These are phyloP conservation scores for Pristionchus pacificus DNA, from an alignment of 1,140 invertebrate species.

Conservation along the genomic window DNA sequence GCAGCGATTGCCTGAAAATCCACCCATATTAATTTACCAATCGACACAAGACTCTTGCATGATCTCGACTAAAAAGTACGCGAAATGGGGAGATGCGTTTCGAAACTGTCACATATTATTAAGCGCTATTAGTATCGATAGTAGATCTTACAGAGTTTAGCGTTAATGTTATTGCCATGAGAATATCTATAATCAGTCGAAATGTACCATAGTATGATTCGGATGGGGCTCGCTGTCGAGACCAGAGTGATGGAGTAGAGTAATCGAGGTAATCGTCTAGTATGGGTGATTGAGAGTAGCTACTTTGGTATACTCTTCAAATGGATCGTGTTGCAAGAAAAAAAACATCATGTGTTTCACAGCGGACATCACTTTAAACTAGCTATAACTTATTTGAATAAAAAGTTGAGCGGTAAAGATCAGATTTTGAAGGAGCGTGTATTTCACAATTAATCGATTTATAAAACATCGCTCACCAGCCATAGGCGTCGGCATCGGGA, in stretches of 20 bases:
- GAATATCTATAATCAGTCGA: background rate
- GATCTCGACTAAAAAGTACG: background rate
- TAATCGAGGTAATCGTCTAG: too few relatives aligned
- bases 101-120: background rate
- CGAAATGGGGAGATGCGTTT: background rate
- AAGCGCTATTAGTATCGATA: background rate
- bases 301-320: too few relatives aligned
- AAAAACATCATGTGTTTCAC: too few relatives aligned
- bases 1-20: conserved; percentile 8
- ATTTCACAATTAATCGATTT: background rate
- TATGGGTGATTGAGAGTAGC: too few relatives aligned
- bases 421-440: background rate
- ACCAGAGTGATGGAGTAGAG: too few relatives aligned
- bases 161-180: conserved; percentile 4
- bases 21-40: background rate
- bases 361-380: too few relatives aligned
- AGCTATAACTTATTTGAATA: too few relatives aligned
- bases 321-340: too few relatives aligned
- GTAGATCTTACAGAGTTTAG: conserved; percentile 1
- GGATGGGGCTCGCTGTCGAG: too few relatives aligned
- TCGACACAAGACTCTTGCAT: background rate
- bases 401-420: background rate
- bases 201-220: too few relatives aligned
- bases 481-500: conserved; percentile 3
- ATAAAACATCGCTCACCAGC: background rate